phyloP scores from a whole-genome alignment of 64 coral and sea anemone genomes.

The Acropora yongei region DNA sequence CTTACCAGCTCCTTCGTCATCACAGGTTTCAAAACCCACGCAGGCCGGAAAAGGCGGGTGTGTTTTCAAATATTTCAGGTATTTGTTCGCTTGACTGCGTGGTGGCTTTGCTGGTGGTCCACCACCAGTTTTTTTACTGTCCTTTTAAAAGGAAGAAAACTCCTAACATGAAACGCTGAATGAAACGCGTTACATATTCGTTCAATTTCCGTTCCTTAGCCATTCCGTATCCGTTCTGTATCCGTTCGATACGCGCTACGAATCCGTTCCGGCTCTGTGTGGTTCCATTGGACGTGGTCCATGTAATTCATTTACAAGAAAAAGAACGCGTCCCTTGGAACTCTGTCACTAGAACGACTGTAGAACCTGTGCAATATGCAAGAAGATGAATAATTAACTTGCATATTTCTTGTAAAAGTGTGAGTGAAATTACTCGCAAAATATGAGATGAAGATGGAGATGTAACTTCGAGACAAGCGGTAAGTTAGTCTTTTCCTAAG shows the following conservation, averaged over 20 bases:
- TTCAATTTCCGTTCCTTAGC: neutral
- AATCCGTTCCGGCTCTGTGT: neutral
- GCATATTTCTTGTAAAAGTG: neutral
- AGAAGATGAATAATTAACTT: neutral
- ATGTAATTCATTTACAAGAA: neutral
- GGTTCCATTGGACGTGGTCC: neutral
- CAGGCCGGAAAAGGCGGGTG: neutral
- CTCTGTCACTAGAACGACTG: neutral
- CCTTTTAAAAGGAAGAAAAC: neutral
- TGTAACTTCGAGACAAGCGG: neutral
- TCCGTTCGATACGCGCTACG: neutral
- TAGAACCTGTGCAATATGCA: neutral
- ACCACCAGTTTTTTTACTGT: neutral
- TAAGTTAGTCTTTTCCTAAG: neutral
- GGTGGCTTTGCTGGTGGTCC: neutral
- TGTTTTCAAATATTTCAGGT: conserved; percentile 41
- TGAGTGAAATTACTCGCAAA: neutral
- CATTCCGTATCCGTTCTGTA: neutral
- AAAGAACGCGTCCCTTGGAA: neutral
- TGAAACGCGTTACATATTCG: neutral
- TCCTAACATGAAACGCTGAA: neutral
- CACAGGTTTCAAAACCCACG: neutral
- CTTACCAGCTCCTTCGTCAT: neutral
- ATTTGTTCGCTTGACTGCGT: conserved; percentile 2
- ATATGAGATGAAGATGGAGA: neutral